Conservation (phyloP, 1,140 invertebrate species). For the Drosophila orena region DNA sequence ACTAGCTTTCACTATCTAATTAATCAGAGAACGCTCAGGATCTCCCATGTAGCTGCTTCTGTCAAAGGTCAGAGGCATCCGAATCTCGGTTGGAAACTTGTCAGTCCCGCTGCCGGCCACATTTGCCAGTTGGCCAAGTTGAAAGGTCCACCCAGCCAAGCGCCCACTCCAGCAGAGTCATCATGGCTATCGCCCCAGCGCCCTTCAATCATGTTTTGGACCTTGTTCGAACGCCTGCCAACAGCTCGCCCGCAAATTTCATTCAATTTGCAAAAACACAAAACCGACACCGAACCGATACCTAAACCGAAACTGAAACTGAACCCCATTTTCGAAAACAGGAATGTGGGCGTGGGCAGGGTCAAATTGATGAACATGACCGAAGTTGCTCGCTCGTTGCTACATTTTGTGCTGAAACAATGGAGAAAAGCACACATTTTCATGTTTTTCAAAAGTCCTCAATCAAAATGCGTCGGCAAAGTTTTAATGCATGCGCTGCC, state of each 20-base stretch:
- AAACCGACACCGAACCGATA: constrained; percentile 9
- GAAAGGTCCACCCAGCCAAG: constrained; percentile 1
- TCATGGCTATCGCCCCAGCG: neutral
- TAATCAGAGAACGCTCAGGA: neutral
- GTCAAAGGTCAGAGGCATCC: constrained; percentile 2
- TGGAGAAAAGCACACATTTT: constrained; percentile 48
- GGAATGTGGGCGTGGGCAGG: constrained; percentile 20
- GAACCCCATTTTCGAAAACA: neutral
- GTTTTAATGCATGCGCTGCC: constrained; percentile 67
- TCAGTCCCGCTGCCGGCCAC: constrained; percentile 5
- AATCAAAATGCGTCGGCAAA: constrained; percentile 82
- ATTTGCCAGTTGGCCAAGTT: constrained; percentile 22
- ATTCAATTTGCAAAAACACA: constrained; percentile 74
- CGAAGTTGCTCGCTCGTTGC: constrained; percentile 38
- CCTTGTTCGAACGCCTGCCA: constrained; percentile 44
- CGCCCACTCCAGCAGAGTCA: neutral
- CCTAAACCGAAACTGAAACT: constrained; percentile 13
- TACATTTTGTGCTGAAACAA: constrained; percentile 11
- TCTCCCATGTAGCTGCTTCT: neutral
- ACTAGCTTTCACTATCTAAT: neutral
- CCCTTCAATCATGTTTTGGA: constrained; percentile 49
- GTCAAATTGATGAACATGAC: constrained; percentile 59
- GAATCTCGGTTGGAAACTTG: constrained; percentile 15
- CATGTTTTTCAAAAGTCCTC: constrained; percentile 65
- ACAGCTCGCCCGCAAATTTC: constrained; percentile 57